These are phyloP conservation scores for Cygnus buccinator DNA, from an alignment of 2,113 vertebrate genomes.

Conservation along the genomic window DNA sequence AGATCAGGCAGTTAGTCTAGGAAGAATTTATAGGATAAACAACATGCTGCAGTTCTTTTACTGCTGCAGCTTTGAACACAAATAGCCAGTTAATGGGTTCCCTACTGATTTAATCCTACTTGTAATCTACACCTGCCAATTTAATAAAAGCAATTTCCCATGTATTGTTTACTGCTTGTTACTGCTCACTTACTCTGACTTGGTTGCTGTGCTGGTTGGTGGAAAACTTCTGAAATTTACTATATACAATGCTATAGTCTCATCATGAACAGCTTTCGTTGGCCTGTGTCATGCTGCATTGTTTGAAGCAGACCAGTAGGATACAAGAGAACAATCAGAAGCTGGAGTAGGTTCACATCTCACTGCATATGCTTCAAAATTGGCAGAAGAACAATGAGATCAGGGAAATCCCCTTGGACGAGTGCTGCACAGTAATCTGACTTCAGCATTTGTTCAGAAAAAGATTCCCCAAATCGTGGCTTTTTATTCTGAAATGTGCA, in stretches of 20 bases:
- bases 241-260: background rate
- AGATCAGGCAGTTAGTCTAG: background rate
- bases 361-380: slow-evolving; percentile 13
- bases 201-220: background rate
- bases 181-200: background rate
- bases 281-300: slow-evolving; percentile 25
- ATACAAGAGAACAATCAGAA: slow-evolving; percentile 47
- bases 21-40: background rate
- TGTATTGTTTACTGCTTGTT: slow-evolving; percentile 24
- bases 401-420: slow-evolving; percentile 45
- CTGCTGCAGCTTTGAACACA: slow-evolving; percentile 19
- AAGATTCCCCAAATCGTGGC: background rate
- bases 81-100: background rate
- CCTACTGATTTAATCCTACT: slow-evolving; percentile 13
- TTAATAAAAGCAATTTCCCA: slow-evolving; percentile 4
- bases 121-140: slow-evolving; percentile 45
- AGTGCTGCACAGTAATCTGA: slow-evolving; percentile 1
- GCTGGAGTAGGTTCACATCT: slow-evolving; percentile 45
- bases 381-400: slow-evolving; percentile 55
- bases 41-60: background rate
- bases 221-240: slow-evolving; percentile 22
- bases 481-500: background rate
- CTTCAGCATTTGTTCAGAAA: background rate
- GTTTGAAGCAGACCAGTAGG: slow-evolving; percentile 32
- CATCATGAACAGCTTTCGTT: background rate